Base-by-base conservation (phyloP, 2,113 vertebrate genomes). In the Eonycteris spelaea region DNA sequence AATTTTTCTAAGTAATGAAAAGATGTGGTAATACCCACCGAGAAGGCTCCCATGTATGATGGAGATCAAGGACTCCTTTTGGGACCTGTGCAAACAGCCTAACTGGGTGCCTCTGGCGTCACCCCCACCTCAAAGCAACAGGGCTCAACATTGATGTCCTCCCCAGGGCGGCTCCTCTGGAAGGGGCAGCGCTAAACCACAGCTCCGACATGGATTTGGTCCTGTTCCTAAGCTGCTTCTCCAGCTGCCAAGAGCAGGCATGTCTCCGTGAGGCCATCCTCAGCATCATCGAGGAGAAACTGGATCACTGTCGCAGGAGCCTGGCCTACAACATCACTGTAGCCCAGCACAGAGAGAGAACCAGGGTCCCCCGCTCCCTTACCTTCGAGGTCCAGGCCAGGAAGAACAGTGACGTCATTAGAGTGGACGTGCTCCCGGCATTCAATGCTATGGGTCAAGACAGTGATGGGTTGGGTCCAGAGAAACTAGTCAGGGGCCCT, bases 181-280 rank as follows among this genome's bases (percentile, higher is more conserved):
- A 98, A 97, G 61, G 97, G 96, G 1, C 98, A 14, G 95, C 96
- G 0, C 71, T 98, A 95, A 77, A 65, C 77, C 84, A 96, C 5
- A 97, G 43, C 33, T 98, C 98, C 0, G 98, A 98, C 0, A 97
- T 98, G 1, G 98, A 99, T 0, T 91, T 98, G 75, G 97, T 98
- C 95, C 85, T 98, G n/a, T 98, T 99, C 94, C 70, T 98, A 68
- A 97, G 24, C 97, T 97, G 88, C 88, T 98, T 99, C 51, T 1
- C n/a, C 77, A 98, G 93, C 86, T 98, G 98, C 38, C 0, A 53
- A 74, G 1, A 96, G 0, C 98, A 98, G 96, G 77, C 38, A 4
- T 0, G 5, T 6, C 0, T 55, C 5, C 97, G 93, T 38, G 28
- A 0, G 3, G 0, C 0, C 0, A 48, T 98, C 51, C 96, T 98